These are phyloP conservation scores for Pipistrellus nathusii DNA, from an alignment of 2,797 vertebrate species.

Conservation along the genomic window DNA sequence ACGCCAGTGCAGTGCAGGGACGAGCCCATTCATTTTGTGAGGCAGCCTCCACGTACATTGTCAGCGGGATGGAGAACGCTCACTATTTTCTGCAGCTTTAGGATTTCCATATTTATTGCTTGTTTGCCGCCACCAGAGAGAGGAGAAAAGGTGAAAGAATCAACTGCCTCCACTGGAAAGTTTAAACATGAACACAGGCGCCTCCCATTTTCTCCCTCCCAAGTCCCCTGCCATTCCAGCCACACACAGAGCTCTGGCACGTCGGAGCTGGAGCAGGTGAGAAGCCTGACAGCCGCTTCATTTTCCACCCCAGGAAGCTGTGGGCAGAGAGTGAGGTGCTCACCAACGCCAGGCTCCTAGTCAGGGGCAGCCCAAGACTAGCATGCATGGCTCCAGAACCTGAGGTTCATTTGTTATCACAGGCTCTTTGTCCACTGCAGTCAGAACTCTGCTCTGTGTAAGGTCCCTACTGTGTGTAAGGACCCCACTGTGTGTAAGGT, in stretches of 20 bases:
- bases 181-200: conserved; percentile 52
- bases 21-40: conserved; percentile 68
- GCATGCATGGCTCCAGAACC: neutral
- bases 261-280: neutral
- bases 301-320: neutral
- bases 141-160: conserved; percentile 47
- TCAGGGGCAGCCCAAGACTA: neutral
- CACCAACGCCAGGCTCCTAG: neutral
- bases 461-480: neutral
- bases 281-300: neutral
- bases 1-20: neutral
- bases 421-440: neutral
- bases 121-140: conserved; percentile 59
- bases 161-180: conserved; percentile 76
- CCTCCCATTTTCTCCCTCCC: neutral
- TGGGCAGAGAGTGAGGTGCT: neutral
- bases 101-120: conserved; percentile 89
- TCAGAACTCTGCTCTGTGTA: neutral
- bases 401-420: neutral
- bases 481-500: neutral
- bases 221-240: neutral
- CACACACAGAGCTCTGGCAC: neutral
- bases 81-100: conserved; percentile 72
- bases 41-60: neutral
- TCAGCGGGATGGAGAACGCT: conserved; percentile 65